phyloP scores from a whole-genome alignment of 2,888 invertebrate species.

The Adelphocoris suturalis region DNA sequence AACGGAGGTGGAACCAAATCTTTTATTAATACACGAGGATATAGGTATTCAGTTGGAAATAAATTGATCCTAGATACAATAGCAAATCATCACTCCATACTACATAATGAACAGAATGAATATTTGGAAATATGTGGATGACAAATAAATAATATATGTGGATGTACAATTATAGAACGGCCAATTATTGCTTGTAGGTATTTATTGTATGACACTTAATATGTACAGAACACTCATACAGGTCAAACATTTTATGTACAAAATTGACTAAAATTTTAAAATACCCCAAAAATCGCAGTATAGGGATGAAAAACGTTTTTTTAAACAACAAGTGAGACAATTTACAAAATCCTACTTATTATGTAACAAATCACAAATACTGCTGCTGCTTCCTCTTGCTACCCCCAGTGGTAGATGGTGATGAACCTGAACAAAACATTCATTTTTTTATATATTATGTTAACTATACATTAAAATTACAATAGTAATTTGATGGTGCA shows the following conservation, averaged over 20 bases:
- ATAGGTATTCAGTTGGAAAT: too few relatives aligned
- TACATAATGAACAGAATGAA: too few relatives aligned
- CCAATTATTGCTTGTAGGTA: too few relatives aligned
- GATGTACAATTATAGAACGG: too few relatives aligned
- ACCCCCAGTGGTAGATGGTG: conserved; percentile 38
- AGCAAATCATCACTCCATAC: too few relatives aligned
- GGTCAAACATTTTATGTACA: conserved; percentile 21
- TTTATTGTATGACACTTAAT: not conserved
- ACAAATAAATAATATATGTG: too few relatives aligned
- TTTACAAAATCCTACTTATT: not conserved
- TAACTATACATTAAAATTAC: not conserved
- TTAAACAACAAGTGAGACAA: conserved; percentile 19
- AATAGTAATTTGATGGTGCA: not conserved
- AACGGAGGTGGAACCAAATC: too few relatives aligned
- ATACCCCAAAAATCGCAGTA: not conserved
- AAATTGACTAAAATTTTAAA: conserved; percentile 44
- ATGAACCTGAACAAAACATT: conserved; percentile 63
- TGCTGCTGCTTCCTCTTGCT: conserved; percentile 74
- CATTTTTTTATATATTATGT: not conserved
- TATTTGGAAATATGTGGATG: too few relatives aligned
- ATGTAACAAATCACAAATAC: conserved; percentile 74
- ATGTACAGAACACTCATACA: not conserved
- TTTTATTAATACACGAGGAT: too few relatives aligned
- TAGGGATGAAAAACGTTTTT: not conserved
- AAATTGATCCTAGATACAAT: too few relatives aligned